Base-by-base conservation (phyloP, 2,113 vertebrate species). In the Engystomops pustulosus region DNA sequence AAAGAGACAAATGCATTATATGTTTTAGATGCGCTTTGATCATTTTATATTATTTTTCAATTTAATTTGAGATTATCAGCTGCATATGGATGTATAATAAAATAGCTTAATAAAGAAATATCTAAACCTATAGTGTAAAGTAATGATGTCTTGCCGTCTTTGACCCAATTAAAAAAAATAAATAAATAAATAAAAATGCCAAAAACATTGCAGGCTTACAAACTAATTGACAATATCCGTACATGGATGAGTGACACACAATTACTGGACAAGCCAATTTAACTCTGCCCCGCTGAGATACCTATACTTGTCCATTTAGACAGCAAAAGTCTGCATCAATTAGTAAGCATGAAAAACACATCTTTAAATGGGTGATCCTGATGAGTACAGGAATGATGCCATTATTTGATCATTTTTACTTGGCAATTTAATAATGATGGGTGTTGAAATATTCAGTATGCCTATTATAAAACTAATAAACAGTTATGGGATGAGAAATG, bases 291-390 rank as follows among this genome's bases (percentile, higher is more conserved):
- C 89, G 91, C 91, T 94, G 92, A 92, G 90, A 92, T 88, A 90
- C 89, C 62, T 89, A 2, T 86, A 86, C 69, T 86, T 90, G 89
- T 90, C 91, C 89, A 90, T 92, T 92, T 88, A 87, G 70, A 84
- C 77, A 88, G 80, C 91, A 90, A 84, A 91, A 92, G 85, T 83
- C 88, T 88, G 76, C 47, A 70, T 78, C 60, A 87, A 93, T 90
- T 90, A 89, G 82, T 90, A 89, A 89, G 81, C 88, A 92, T 89
- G 88, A 93, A 92, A 92, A 92, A 91, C 84, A 90, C 89, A 89
- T 87, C 83, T 88, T 89, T 91, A 91, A 69, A 74, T 60, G 68
- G 84, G 62, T 80, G 86, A 89, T 88, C 88, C 80, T 79, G 68
- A 87, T 25, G 53, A 89, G 71, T 49, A 77, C n/a, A 72, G 81